Evolutionary conservation across 2,888 invertebrate genomes (phyloP).

Genomic region (Orthonychiurus folsomi): DNA sequence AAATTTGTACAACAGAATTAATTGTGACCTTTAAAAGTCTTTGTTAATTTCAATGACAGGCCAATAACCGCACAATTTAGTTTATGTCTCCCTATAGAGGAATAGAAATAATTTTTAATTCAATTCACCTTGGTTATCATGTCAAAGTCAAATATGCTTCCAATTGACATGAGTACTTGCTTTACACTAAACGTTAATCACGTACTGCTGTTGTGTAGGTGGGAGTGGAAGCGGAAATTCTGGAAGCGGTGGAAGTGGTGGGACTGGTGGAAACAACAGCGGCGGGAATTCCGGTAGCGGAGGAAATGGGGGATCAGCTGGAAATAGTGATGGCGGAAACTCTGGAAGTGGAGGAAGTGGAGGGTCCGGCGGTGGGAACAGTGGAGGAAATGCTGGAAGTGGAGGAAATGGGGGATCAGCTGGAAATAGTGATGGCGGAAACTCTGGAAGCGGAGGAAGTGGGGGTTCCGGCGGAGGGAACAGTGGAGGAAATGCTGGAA

Average conservation of each 20-base stretch:
- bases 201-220: not conserved
- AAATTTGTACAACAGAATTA: too few relatives aligned
- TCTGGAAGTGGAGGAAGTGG: constrained; percentile 2
- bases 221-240: constrained; percentile 9
- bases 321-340: not conserved
- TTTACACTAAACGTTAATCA: not conserved
- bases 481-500: constrained; percentile 5
- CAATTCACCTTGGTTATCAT: constrained; percentile 2
- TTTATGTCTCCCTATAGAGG: too few relatives aligned
- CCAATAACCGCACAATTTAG: too few relatives aligned
- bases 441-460: constrained; percentile 5
- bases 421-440: constrained; percentile 1
- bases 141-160: not conserved
- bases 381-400: not conserved
- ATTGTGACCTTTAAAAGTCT: too few relatives aligned
- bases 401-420: constrained; percentile 4
- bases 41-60: too few relatives aligned
- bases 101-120: too few relatives aligned
- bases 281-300: not conserved
- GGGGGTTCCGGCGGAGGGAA: constrained; percentile 3
- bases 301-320: constrained; percentile 3
- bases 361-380: not conserved
- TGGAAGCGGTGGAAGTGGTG: constrained; percentile 11
- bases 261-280: not conserved
- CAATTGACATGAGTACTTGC: not conserved